phyloP scores from a whole-genome alignment of 2,888 invertebrate genomes.

The Plusia festucae region DNA sequence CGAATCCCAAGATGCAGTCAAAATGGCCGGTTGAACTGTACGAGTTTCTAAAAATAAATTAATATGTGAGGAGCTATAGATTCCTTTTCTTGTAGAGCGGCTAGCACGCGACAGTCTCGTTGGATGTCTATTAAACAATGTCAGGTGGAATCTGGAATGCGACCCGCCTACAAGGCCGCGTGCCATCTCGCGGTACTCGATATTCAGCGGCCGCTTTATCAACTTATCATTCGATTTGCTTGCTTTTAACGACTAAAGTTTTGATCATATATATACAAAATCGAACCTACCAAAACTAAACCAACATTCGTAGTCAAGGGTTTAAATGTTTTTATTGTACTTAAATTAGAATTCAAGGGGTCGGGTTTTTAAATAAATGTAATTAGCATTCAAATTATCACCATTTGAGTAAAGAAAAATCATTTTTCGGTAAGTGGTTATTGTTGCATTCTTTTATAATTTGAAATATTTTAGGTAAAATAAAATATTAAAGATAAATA shows the following conservation, averaged over 20 bases:
- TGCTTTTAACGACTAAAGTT: slow-evolving; percentile 26
- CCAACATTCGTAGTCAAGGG: not conserved
- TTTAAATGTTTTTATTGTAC: not conserved
- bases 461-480: not conserved
- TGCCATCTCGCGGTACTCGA: slow-evolving; percentile 69
- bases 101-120: slow-evolving; percentile 63
- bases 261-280: not conserved
- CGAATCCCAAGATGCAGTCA: slow-evolving; percentile 35
- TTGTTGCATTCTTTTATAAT: not conserved
- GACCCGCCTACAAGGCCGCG: slow-evolving; percentile 86
- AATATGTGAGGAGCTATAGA: slow-evolving; percentile 49
- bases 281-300: not conserved
- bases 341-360: not conserved
- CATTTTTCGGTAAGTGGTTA: too few species aligned
- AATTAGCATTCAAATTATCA: too few species aligned
- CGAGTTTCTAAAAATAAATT: slow-evolving; percentile 48
- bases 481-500: slow-evolving; percentile 45
- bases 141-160: slow-evolving; percentile 86
- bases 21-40: slow-evolving; percentile 36
- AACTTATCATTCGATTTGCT: slow-evolving; percentile 53
- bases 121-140: slow-evolving; percentile 76
- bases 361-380: too few species aligned
- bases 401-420: too few species aligned
- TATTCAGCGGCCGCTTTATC: slow-evolving; percentile 57
- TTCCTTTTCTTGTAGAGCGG: slow-evolving; percentile 55